Conservation (phyloP, 2,113 vertebrate genomes). For the Halcyon senegalensis region DNA sequence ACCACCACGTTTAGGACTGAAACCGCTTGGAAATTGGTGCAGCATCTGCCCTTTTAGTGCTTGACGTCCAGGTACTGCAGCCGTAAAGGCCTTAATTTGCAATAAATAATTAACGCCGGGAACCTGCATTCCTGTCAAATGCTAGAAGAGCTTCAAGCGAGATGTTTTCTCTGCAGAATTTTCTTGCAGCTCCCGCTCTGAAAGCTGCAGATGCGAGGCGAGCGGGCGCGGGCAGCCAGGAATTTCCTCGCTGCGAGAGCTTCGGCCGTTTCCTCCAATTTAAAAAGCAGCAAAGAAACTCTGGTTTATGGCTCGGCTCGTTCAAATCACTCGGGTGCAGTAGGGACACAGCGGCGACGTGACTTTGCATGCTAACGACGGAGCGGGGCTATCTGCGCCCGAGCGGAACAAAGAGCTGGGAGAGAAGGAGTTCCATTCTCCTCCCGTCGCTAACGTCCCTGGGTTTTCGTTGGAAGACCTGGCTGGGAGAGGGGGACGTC, state of each 20-base stretch:
- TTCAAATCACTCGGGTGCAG: background rate
- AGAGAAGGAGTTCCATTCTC: background rate
- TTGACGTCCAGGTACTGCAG: background rate
- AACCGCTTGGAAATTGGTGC: background rate
- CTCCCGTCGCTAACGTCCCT: fast-evolving
- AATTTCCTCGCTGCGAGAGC: background rate
- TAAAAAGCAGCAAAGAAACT: background rate
- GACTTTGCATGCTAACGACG: background rate
- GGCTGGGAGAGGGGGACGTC: background rate
- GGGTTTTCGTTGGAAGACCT: background rate
- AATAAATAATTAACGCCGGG: background rate
- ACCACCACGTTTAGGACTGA: background rate
- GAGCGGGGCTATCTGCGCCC: background rate
- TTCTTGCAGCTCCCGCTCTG: too few species aligned
- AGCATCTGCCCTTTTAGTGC: background rate
- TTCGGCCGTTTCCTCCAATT: background rate
- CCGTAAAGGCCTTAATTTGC: background rate
- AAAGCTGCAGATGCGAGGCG: too few species aligned
- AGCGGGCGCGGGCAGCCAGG: background rate
- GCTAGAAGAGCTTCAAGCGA: background rate
- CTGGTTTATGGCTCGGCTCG: background rate
- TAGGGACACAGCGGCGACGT: background rate
- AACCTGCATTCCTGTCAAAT: background rate
- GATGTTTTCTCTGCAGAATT: background rate
- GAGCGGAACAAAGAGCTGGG: background rate